These are phyloP conservation scores for Gorsachius goisagi DNA, from an alignment of 2,113 vertebrate species.

Conservation along the genomic window DNA sequence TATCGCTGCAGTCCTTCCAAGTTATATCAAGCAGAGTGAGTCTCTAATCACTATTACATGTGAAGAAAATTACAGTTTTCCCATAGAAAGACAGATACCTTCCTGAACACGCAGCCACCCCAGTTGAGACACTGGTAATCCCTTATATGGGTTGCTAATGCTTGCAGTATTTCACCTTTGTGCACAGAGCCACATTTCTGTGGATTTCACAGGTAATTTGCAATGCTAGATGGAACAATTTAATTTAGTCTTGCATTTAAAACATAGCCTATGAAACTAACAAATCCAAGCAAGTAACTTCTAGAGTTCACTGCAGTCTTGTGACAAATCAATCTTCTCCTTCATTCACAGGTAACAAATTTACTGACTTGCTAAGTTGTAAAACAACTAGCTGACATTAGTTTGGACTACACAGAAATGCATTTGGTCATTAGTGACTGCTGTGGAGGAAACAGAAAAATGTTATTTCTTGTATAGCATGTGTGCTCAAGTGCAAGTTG, in stretches of 20 bases:
- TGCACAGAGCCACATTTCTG: not conserved
- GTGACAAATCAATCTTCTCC: not conserved
- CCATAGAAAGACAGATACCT: not conserved
- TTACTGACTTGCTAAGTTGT: not conserved
- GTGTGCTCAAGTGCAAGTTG: not conserved
- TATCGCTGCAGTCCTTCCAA: not conserved
- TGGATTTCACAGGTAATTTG: not conserved
- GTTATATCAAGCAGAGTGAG: fast-evolving
- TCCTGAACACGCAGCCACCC: not conserved
- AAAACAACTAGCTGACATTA: not conserved
- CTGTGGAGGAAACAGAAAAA: not conserved
- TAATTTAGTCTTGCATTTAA: not conserved
- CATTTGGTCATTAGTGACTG: not conserved
- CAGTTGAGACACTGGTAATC: too few relatives aligned
- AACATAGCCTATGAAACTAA: not conserved
- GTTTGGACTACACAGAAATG: not conserved
- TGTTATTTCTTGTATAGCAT: too few relatives aligned
- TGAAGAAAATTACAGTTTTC: not conserved
- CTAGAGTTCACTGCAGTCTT: not conserved
- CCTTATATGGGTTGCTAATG: fast-evolving
- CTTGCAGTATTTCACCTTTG: not conserved
- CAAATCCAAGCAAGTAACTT: not conserved
- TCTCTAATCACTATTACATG: not conserved
- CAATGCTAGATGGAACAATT: not conserved
- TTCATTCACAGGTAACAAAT: not conserved